These are phyloP conservation scores for Boleophthalmus pectinirostris DNA, from an alignment of 2,113 vertebrate species.

Conservation along the genomic window DNA sequence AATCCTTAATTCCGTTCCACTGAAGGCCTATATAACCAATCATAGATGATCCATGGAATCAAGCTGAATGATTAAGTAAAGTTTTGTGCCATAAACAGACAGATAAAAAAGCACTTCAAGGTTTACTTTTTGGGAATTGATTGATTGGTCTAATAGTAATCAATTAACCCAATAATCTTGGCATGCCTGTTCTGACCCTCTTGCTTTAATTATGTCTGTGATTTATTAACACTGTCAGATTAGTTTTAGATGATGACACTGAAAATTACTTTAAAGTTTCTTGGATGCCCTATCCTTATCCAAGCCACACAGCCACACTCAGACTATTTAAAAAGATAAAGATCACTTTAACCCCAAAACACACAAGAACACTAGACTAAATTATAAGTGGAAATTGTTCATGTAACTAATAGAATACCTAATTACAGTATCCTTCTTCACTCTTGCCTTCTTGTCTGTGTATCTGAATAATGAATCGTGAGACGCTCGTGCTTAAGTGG, in stretches of 20 bases:
- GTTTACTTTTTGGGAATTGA: too few species aligned
- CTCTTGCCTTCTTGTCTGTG: not conserved
- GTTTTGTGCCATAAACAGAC: too few species aligned
- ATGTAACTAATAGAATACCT: constrained; percentile 3
- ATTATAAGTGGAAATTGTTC: not conserved
- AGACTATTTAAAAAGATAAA: not conserved
- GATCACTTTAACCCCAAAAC: not conserved
- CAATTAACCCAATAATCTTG: too few species aligned
- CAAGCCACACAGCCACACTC: not conserved
- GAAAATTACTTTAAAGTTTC: too few species aligned
- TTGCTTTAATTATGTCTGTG: not conserved
- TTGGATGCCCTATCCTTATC: not conserved
- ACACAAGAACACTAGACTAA: not conserved
- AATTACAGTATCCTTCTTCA: constrained; percentile 29
- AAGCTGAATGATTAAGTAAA: too few species aligned
- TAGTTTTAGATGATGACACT: not conserved
- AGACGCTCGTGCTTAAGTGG: constrained; percentile 27
- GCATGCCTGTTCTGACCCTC: not conserved
- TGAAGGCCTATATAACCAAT: too few species aligned
- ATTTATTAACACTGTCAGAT: not conserved
- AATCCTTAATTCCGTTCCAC: too few species aligned
- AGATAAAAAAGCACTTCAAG: too few species aligned
- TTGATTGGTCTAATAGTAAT: too few species aligned
- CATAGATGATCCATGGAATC: too few species aligned
- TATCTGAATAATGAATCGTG: constrained; percentile 44